Percentiles rank a stretch among this genome's conserved stretches.
Conservation (phyloP, 2,888 invertebrate genomes). For the Ochropacha duplaris region DNA sequence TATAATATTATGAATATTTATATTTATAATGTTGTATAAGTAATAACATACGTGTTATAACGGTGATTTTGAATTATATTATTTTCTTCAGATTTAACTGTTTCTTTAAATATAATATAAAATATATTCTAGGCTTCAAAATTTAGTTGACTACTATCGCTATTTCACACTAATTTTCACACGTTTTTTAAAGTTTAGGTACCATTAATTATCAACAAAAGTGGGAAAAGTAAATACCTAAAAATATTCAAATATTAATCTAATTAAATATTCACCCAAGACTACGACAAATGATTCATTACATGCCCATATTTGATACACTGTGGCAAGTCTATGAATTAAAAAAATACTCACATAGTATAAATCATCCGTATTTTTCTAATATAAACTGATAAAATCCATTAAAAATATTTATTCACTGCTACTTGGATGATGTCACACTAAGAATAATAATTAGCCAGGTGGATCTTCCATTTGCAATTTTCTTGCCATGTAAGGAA, state of each 20-base stretch:
- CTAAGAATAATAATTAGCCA: slow-evolving; percentile 33
- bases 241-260: background rate
- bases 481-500: slow-evolving; percentile 7
- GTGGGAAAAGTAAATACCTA: too few species aligned
- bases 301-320: background rate
- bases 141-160: too few species aligned
- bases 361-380: background rate
- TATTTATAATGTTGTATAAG: background rate
- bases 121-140: too few species aligned
- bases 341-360: slow-evolving; percentile 1
- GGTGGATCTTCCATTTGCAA: slow-evolving; percentile 32
- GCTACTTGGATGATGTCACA: slow-evolving; percentile 22
- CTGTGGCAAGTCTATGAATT: background rate
- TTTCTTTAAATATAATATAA: too few species aligned
- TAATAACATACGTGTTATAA: background rate
- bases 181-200: too few species aligned
- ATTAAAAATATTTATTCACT: slow-evolving; percentile 34
- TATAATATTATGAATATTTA: background rate
- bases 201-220: too few species aligned
- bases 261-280: background rate
- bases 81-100: too few species aligned
- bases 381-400: slow-evolving; percentile 6
- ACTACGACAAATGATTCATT: background rate
- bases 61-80: background rate
- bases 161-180: too few species aligned